Evolutionary conservation across 2,888 invertebrate genomes (phyloP).

Genomic region (Antheraea assamensis): DNA sequence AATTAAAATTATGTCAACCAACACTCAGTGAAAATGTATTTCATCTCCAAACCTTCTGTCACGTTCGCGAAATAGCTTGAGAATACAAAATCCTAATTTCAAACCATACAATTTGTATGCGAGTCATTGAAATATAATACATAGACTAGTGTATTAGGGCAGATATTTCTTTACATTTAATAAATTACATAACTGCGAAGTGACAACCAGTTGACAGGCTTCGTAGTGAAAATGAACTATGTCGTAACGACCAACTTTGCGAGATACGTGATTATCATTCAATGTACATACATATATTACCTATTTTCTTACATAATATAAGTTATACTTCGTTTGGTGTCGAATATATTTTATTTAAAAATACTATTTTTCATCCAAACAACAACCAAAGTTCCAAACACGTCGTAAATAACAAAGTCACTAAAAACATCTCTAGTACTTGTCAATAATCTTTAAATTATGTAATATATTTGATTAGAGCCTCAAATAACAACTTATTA

Average conservation of each 20-base stretch:
- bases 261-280: too few relatives aligned
- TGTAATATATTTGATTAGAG: too few relatives aligned
- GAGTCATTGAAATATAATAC: background rate
- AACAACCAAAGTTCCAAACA: too few relatives aligned
- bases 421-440: too few relatives aligned
- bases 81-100: background rate
- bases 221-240: too few relatives aligned
- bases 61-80: background rate
- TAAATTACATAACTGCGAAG: background rate
- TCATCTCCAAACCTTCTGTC: background rate
- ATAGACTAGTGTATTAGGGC: background rate
- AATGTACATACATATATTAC: background rate
- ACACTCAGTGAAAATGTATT: background rate
- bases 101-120: background rate
- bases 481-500: too few relatives aligned
- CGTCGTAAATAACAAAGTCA: too few relatives aligned
- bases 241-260: background rate
- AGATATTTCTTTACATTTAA: background rate
- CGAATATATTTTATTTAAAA: too few relatives aligned
- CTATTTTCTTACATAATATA: background rate
- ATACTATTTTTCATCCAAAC: too few relatives aligned
- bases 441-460: too few relatives aligned
- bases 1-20: background rate
- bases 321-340: background rate
- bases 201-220: background rate